Conservation (phyloP, 2,797 vertebrate genomes). For the Orestias chungarensis region DNA sequence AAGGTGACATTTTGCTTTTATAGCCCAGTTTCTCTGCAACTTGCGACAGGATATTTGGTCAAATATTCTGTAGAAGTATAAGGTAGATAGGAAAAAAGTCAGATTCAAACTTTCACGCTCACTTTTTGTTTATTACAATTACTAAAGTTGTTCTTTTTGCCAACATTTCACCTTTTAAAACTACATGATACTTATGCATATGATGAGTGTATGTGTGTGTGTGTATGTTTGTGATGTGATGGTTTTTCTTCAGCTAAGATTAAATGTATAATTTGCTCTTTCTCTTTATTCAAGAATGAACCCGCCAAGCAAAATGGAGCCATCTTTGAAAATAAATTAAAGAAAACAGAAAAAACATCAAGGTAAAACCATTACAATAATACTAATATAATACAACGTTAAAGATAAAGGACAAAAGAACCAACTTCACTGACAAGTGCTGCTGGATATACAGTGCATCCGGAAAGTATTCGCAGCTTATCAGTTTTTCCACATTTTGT, state of each 20-base stretch:
- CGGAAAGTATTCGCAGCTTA: too few relatives aligned
- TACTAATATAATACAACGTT: not conserved
- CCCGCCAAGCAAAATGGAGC: constrained; percentile 80
- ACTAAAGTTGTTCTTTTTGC: not conserved
- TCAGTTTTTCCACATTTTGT: too few relatives aligned
- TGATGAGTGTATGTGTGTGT: not conserved
- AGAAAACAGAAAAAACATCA: constrained; percentile 84
- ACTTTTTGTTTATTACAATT: not conserved
- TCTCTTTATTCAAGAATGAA: constrained; percentile 63
- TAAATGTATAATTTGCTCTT: not conserved
- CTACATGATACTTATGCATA: not conserved
- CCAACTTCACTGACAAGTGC: not conserved
- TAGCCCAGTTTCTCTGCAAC: not conserved
- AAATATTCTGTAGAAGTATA: not conserved
- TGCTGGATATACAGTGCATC: too few relatives aligned
- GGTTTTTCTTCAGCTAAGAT: not conserved
- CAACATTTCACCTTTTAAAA: not conserved
- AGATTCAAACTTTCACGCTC: not conserved
- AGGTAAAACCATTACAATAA: constrained; percentile 75
- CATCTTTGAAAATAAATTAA: constrained; percentile 82
- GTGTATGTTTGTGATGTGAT: too few relatives aligned
- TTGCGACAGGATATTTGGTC: not conserved
- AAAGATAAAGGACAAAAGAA: not conserved
- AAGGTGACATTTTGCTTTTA: too few relatives aligned
- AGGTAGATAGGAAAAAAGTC: not conserved